Evolutionary conservation across 2,797 vertebrate species (phyloP), one percentile per base, ranked within the genome.

Genomic region (Pachyuromys duprasi): DNA sequence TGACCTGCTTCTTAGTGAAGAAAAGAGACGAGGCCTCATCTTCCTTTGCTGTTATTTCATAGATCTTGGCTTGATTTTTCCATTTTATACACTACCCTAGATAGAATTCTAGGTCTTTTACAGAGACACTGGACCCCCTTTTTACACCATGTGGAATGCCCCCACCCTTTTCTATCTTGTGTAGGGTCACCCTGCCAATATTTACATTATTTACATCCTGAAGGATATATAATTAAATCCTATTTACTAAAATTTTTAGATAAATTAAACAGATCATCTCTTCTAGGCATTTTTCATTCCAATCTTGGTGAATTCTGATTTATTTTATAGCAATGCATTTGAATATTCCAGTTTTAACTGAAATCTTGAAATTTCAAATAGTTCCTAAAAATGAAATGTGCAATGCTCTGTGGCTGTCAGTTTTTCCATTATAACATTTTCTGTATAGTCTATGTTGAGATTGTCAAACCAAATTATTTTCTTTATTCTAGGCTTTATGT

Each of bases 401-500:
- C 49, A 26, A 63, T 83, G 31, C 2, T 78, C 12, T 49, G 15
- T 22, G 17, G 3, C 17, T 81, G 11, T 36, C 76, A 22, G 57
- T 13, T 70, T 92, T 89, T 8, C 90, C 20, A 84, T 88, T 94
- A 17, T 26, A 93, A 60, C 4, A 42, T 17, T 22, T 36, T 91
- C 49, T 45, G 13, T 83, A 8, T 22, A 83, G 55, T 86, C 20
- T 60, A 14, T 74, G 33, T 82, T 69, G 31, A 76, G 79, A 82
- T 78, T 39, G 14, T 84, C 45, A 88, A 78, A 90, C 31, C 20
- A 81, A 82, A 91, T 86, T 62, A 33, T 67, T 79, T 82, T 91
- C 45, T 91, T 11, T 79, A 11, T 65, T 75, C 8, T 0, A 70
- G 2, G 39, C 6, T 45, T 86, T 53, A 69, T 3, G 18, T 53